These are phyloP conservation scores for Cyclina sinensis DNA, from an alignment of 1,140 invertebrate genomes.

Conservation along the genomic window DNA sequence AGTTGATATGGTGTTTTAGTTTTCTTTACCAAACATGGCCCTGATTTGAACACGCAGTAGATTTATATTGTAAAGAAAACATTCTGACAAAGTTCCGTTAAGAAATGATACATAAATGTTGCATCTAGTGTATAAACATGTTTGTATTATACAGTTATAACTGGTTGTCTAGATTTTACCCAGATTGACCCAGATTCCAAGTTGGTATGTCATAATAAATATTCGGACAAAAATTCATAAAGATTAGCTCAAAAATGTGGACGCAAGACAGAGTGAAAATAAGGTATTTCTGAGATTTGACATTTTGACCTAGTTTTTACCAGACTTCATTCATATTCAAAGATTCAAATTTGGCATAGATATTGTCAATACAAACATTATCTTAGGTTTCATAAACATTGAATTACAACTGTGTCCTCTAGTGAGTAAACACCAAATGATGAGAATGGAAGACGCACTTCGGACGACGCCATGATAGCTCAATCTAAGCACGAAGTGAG, in stretches of 20 bases:
- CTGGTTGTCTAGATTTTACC: slow-evolving; percentile 45
- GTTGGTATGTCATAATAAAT: slow-evolving; percentile 44
- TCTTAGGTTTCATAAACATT: slow-evolving; percentile 41
- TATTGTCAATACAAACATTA: slow-evolving; percentile 39
- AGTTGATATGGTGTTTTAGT: slow-evolving; percentile 21
- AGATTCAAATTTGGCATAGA: slow-evolving; percentile 33
- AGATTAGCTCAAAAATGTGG: slow-evolving; percentile 39
- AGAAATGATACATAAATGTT: slow-evolving; percentile 36
- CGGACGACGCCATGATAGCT: slow-evolving; percentile 41
- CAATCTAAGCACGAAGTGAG: slow-evolving; percentile 42
- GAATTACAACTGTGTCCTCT: slow-evolving; percentile 42
- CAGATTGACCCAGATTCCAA: slow-evolving; percentile 42
- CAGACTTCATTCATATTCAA: slow-evolving; percentile 40
- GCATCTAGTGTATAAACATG: slow-evolving; percentile 34
- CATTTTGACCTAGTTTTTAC: slow-evolving; percentile 40
- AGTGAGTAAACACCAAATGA: slow-evolving; percentile 43
- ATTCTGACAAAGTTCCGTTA: slow-evolving; percentile 36
- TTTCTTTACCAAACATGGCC: slow-evolving; percentile 23
- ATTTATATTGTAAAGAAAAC: slow-evolving; percentile 41
- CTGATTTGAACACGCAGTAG: slow-evolving; percentile 45
- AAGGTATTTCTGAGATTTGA: slow-evolving; percentile 34
- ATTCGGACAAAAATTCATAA: slow-evolving; percentile 40
- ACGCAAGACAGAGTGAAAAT: slow-evolving; percentile 41
- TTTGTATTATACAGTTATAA: slow-evolving; percentile 38
- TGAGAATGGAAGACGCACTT: slow-evolving; percentile 32